Conservation (phyloP, 1,140 invertebrate genomes). For the Paralvinella palmiformis region DNA sequence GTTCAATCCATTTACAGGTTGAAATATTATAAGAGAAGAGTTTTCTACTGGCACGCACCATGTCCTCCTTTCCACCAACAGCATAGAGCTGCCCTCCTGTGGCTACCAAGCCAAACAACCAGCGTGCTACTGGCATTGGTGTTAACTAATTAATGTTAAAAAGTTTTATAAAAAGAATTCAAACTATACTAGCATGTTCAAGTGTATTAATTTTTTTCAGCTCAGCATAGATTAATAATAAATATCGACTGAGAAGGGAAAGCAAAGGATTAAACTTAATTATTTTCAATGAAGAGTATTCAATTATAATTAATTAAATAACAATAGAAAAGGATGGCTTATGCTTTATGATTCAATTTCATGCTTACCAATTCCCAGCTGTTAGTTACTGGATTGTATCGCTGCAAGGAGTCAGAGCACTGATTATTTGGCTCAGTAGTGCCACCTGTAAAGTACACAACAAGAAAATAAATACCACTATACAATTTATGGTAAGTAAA, state of each 20-base stretch:
- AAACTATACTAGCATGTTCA: not conserved
- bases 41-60: constrained; percentile 4
- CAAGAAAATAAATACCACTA: too few species aligned
- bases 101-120: not conserved
- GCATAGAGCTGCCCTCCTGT: not conserved
- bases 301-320: too few species aligned
- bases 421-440: not conserved
- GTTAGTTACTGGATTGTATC: not conserved
- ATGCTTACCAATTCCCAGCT: not conserved
- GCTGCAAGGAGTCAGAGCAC: not conserved
- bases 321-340: too few species aligned
- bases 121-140: not conserved
- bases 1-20: not conserved
- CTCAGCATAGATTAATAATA: too few species aligned
- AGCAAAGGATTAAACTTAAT: too few species aligned
- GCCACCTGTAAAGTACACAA: not conserved
- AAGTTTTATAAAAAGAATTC: not conserved
- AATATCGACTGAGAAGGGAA: too few species aligned
- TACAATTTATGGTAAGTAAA: too few species aligned
- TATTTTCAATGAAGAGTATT: too few species aligned
- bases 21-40: constrained; percentile 6
- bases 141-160: not conserved
- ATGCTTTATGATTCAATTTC: too few species aligned
- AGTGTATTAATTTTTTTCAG: too few species aligned
- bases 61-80: constrained; percentile 10